Evolutionary conservation across 1,140 invertebrate genomes (phyloP).

Genomic region (Triops longicaudatus): DNA sequence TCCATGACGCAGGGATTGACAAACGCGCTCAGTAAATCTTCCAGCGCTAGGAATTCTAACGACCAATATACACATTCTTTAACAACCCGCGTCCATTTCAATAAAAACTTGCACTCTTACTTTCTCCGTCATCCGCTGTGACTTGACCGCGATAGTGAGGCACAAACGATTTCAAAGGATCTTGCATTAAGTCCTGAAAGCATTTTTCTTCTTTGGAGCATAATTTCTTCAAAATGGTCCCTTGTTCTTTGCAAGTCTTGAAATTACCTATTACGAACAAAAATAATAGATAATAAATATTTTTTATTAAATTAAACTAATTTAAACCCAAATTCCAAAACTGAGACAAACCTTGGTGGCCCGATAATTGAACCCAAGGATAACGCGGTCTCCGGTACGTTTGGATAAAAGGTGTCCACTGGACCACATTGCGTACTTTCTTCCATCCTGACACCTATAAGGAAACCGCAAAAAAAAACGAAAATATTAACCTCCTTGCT

Average conservation of each 20-base stretch:
- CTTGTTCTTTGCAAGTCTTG: conserved; percentile 79
- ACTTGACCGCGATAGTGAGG: conserved; percentile 82
- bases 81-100: not conserved
- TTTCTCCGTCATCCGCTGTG: conserved; percentile 65
- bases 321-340: not conserved
- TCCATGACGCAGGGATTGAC: conserved; percentile 90
- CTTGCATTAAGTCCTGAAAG: conserved; percentile 76
- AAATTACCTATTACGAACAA: conserved; percentile 63
- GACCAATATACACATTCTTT: conserved; percentile 20
- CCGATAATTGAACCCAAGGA: conserved; percentile 90
- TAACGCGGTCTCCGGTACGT: conserved; percentile 91
- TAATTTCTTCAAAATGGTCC: conserved; percentile 87
- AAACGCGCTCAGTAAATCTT: conserved; percentile 86
- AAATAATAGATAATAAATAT: conserved; percentile 26
- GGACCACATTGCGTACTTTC: conserved; percentile 83
- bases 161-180: conserved; percentile 75
- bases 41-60: conserved; percentile 68
- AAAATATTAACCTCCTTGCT: conserved; percentile 20
- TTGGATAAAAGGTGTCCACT: conserved; percentile 93
- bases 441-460: conserved; percentile 79
- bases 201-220: conserved; percentile 80
- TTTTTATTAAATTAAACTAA: conserved; percentile 27
- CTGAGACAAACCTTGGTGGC: conserved; percentile 59
- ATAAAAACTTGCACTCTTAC: conserved; percentile 42
- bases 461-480: conserved; percentile 42